Conservation (phyloP, 2,797 vertebrate genomes). For the Mus caroli region DNA sequence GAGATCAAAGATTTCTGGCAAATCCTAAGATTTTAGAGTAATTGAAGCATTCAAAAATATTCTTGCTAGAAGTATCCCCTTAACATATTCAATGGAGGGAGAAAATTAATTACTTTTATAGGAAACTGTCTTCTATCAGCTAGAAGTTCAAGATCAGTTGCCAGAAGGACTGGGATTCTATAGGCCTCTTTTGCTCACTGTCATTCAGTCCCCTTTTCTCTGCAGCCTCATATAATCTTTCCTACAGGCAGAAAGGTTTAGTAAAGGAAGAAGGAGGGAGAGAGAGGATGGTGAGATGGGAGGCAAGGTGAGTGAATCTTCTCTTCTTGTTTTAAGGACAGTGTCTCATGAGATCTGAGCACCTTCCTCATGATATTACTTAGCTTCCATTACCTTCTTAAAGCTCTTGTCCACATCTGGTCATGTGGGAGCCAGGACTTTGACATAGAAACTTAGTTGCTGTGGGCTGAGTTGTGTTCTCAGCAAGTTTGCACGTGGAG, state of each 20-base stretch:
- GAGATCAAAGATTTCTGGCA: not conserved
- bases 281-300: not conserved
- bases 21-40: conserved; percentile 6
- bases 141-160: not conserved
- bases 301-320: too few relatives aligned
- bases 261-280: too few relatives aligned
- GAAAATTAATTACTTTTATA: not conserved
- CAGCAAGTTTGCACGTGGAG: not conserved
- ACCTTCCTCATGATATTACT: not conserved
- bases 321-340: not conserved
- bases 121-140: not conserved
- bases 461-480: not conserved
- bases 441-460: not conserved
- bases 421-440: not conserved
- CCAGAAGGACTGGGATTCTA: not conserved
- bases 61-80: not conserved
- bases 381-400: not conserved
- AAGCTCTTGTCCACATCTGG: not conserved
- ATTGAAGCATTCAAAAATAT: conserved; percentile 47
- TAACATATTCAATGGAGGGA: not conserved
- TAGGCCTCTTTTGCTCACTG: not conserved
- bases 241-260: not conserved
- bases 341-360: not conserved
- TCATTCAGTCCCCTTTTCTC: not conserved
- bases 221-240: not conserved